These are phyloP conservation scores for Ophion ventricosus DNA, from an alignment of 2,888 invertebrate genomes.

Conservation along the genomic window DNA sequence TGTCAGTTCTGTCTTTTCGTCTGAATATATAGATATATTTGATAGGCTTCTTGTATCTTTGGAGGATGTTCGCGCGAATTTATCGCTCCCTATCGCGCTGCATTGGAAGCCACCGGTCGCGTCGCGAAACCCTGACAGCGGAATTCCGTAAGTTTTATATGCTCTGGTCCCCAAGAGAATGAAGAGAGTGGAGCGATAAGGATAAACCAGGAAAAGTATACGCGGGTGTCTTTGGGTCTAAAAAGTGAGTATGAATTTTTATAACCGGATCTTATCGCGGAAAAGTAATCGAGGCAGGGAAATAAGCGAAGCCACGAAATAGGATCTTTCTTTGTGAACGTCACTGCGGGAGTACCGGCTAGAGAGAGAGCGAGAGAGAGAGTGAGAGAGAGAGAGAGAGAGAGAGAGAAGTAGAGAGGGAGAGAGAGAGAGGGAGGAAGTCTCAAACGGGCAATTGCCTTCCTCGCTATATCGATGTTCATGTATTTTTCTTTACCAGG, in stretches of 20 bases:
- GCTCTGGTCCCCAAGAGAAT: conserved; percentile 67
- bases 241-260: conserved; percentile 79
- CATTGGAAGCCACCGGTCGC: conserved; percentile 67
- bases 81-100: conserved; percentile 77
- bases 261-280: conserved; percentile 79
- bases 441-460: conserved; percentile 66
- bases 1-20: background rate
- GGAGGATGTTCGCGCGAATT: conserved; percentile 79
- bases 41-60: conserved; percentile 36
- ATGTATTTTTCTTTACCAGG: conserved; percentile 38
- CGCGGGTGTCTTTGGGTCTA: conserved; percentile 70
- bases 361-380: background rate
- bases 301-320: conserved; percentile 58
- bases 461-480: conserved; percentile 56
- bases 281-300: conserved; percentile 67
- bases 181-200: conserved; percentile 77
- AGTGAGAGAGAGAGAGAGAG: background rate
- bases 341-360: conserved; percentile 47
- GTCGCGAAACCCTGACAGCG: conserved; percentile 56
- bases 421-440: conserved; percentile 41
- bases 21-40: conserved; percentile 17
- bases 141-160: conserved; percentile 76
- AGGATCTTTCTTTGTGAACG: conserved; percentile 57
- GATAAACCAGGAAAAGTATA: conserved; percentile 71
- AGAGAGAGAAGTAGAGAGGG: background rate